Conservation (phyloP, 2,888 invertebrate species). For the Deilephila porcellus region DNA sequence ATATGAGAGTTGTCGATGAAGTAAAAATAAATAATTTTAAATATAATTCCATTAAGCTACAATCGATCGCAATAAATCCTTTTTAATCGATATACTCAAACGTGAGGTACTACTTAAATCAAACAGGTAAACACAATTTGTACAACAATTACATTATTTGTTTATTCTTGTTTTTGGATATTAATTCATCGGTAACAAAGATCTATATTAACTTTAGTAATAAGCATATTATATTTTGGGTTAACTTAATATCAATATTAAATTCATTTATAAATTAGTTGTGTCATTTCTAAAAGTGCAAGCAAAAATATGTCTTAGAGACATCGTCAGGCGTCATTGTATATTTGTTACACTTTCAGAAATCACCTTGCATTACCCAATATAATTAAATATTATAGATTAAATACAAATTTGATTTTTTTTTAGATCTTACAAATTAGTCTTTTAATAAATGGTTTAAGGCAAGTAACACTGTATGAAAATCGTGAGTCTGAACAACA, state of each 20-base stretch:
- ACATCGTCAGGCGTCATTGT: neutral
- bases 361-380: neutral
- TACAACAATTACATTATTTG: conserved; percentile 60
- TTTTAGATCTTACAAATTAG: neutral
- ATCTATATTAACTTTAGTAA: conserved; percentile 37
- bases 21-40: conserved; percentile 36
- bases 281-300: neutral
- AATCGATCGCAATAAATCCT: conserved; percentile 42
- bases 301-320: neutral
- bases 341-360: neutral
- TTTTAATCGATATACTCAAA: conserved; percentile 44
- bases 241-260: conserved; percentile 17
- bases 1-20: conserved; percentile 47
- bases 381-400: neutral
- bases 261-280: conserved; percentile 18
- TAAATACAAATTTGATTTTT: neutral
- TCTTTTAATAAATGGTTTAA: conserved; percentile 11
- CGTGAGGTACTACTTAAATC: conserved; percentile 54
- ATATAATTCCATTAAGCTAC: conserved; percentile 41
- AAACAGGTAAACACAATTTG: conserved; percentile 63
- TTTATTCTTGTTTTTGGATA: conserved; percentile 38
- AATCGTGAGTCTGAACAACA: conserved; percentile 14
- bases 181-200: conserved; percentile 39
- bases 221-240: conserved; percentile 3
- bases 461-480: conserved; percentile 18